These are phyloP conservation scores for Gymnocheta viridis DNA, from an alignment of 2,888 invertebrate species.

Conservation along the genomic window DNA sequence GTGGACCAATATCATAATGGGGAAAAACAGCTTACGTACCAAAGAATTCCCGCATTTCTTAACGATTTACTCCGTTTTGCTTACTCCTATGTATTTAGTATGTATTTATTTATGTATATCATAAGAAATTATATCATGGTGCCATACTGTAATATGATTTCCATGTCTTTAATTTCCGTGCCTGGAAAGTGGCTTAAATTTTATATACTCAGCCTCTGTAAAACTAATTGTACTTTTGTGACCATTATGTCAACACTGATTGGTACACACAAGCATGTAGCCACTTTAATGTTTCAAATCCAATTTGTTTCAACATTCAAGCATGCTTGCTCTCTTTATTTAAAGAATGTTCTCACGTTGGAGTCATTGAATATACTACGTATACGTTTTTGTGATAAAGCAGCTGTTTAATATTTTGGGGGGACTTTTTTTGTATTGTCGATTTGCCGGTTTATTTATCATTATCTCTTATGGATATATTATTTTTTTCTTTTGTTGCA, in stretches of 20 bases:
- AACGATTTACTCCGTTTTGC: too few relatives aligned
- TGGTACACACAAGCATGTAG: not conserved
- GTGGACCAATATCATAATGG: too few relatives aligned
- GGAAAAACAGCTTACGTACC: too few relatives aligned
- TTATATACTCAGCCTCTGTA: not conserved
- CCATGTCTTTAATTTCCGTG: too few relatives aligned
- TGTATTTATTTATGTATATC: too few relatives aligned
- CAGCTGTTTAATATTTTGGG: constrained; percentile 55
- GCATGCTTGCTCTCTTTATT: not conserved
- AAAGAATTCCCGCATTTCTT: too few relatives aligned
- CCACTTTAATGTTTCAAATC: constrained; percentile 41
- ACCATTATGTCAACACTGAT: not conserved
- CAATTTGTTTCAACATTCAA: constrained; percentile 2
- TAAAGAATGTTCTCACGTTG: not conserved
- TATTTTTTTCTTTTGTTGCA: not conserved
- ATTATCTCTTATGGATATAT: not conserved
- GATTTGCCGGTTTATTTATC: constrained; percentile 50
- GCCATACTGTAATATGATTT: too few relatives aligned
- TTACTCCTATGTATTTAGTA: too few relatives aligned
- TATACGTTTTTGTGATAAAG: constrained; percentile 8
- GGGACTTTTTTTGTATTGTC: constrained; percentile 3
- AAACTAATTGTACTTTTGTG: not conserved
- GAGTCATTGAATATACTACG: too few relatives aligned
- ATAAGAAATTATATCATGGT: too few relatives aligned
- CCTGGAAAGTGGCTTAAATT: too few relatives aligned